A percentile compares a stretch with the other conserved stretches of the same genome.
Evolutionary conservation across 2,113 vertebrate species (phyloP).

Genomic region (Pipa parva): DNA sequence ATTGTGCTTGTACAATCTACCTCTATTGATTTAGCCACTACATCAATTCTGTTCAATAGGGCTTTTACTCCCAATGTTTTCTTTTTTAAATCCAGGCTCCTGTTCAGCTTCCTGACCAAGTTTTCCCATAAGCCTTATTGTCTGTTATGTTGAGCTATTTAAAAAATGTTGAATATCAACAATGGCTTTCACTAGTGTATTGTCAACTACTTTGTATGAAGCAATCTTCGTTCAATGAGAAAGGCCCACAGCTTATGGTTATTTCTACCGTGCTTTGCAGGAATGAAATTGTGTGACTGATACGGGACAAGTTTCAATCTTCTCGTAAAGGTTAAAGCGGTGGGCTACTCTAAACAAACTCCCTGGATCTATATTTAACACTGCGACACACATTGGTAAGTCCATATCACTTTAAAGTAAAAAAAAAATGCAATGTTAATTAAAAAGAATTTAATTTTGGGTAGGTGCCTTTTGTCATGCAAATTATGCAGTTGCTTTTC

Average conservation of each 20-base stretch:
- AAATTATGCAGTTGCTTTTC: no score
- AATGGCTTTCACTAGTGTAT: slow-evolving; percentile 93
- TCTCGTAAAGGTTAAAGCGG: slow-evolving; percentile 60
- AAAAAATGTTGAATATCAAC: slow-evolving; percentile 99
- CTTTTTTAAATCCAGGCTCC: slow-evolving; percentile 74
- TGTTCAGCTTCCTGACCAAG: slow-evolving; percentile 88
- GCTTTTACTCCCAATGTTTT: slow-evolving; percentile 23
- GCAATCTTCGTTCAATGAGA: slow-evolving; percentile 97
- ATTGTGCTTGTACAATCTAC: neutral
- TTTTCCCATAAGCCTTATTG: slow-evolving; percentile 93
- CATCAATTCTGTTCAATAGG: no score
- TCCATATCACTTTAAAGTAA: slow-evolving; percentile 42
- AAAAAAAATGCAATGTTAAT: slow-evolving; percentile 13
- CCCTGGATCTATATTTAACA: slow-evolving; percentile 58
- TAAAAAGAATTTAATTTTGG: no score
- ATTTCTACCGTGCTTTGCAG: slow-evolving; percentile 55
- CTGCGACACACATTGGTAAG: slow-evolving; percentile 54
- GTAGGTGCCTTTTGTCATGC: no score
- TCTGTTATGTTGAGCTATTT: slow-evolving; percentile 97
- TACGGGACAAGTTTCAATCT: slow-evolving; percentile 69
- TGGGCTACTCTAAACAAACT: slow-evolving; percentile 64
- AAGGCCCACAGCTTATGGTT: slow-evolving; percentile 70
- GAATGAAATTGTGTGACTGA: slow-evolving; percentile 70
- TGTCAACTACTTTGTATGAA: slow-evolving; percentile 99
- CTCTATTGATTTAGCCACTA: no score